Evolutionary conservation across 2,888 invertebrate species (phyloP), one percentile per base, ranked within the genome.

Genomic region (Chymomyza caudatula): DNA sequence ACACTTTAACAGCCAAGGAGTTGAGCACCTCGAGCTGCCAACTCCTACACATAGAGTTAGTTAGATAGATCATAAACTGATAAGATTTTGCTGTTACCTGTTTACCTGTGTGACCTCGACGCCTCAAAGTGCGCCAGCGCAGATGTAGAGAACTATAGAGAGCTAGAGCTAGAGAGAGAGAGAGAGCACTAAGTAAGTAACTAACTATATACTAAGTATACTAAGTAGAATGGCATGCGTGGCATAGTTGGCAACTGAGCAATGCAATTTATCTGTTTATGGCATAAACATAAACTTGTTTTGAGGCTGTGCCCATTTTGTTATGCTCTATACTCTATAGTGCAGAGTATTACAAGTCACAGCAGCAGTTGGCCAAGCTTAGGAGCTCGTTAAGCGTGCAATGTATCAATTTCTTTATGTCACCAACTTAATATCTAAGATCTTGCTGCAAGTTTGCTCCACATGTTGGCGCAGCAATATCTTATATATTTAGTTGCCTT

Each of bases 271-370:
- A 25, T 53, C 51, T 20, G 53, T 53, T 20, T 20, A 47, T 47
- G 47, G 19, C 15, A 47, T 19, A 47, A 15, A 47, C 19, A 47
- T 47, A 53, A 53, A 53, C 53, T 25, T n/a, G 53, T 53, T 53
- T 53, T 25, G 53, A 25, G 53, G 53, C 53, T 53, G 53, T 53
- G 53, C 53, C 53, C 29, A 23, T 53, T 53, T 53, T 53, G 4
- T 56, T 85, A 83, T 80, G 79, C 80, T 69, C 80, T 37, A 37
- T 11, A 37, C 6, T 4, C n/a, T n/a, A n/a, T 11, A 11, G 29
- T 8, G 29, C 29, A 37, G 8, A 11, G 11, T 37, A 1, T 1
- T 2, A 2, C 2, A 11, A 25, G 8, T 37, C 11, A 37, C n/a
- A n/a, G n/a, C n/a, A 37, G 3, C 11, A 37, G 29, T 37, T 37